Percentiles rank a stretch among this genome's conserved stretches.
Evolutionary conservation across 2,797 vertebrate genomes (phyloP).

Genomic region (Buceros bicornis): DNA sequence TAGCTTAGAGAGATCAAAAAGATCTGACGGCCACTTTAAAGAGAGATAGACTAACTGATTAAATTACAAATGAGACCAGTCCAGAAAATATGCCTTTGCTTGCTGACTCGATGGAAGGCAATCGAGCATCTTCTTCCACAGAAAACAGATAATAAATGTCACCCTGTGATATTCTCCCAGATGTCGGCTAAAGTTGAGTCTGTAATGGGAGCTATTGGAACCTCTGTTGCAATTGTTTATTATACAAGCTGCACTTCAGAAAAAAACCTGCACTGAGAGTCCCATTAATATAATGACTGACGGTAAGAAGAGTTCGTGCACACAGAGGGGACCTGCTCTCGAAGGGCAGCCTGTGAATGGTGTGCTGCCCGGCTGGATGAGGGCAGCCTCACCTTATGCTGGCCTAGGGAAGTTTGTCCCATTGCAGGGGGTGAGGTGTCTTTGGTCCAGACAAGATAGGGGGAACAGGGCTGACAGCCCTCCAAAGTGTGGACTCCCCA

Average conservation of each 20-base stretch:
- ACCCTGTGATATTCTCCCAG: slow-evolving; percentile 25
- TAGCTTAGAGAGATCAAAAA: slow-evolving; percentile 6
- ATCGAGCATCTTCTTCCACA: neutral
- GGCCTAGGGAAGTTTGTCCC: neutral
- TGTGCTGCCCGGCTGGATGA: neutral
- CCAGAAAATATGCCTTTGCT: neutral
- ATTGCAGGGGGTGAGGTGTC: neutral
- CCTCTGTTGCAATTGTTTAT: neutral
- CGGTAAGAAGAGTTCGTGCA: neutral
- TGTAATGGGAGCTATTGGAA: neutral
- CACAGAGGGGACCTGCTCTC: neutral
- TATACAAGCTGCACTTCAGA: neutral
- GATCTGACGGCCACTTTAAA: neutral
- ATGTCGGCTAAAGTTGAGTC: neutral
- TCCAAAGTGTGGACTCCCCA: neutral
- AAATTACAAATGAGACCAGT: neutral
- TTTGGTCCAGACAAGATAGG: neutral
- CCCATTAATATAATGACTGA: neutral
- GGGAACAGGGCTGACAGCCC: neutral
- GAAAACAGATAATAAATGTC: neutral
- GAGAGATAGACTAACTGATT: neutral
- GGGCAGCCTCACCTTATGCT: neutral
- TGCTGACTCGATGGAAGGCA: neutral
- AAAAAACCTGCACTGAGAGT: neutral
- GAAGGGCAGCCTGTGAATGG: neutral